Base-by-base conservation (phyloP, 2,113 vertebrate species). In the Pica pica region DNA sequence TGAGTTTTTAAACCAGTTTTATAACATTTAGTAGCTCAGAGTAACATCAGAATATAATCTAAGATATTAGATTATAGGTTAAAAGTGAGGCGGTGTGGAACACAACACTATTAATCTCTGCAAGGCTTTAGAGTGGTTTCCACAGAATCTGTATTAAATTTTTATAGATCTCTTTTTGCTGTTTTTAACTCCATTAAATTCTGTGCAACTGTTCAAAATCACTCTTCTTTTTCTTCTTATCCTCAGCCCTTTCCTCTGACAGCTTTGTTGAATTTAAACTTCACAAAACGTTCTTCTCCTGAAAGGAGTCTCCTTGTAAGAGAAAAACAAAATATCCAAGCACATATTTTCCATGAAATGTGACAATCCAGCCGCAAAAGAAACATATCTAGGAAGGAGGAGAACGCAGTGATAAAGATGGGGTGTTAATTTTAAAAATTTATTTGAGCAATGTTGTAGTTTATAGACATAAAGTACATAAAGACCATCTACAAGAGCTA, bases 131-230 rank as follows among this genome's bases (percentile, higher is more conserved):
- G 71, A 96, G 79, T 77, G 24, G 15, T 73, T 83, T 75, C 53
- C 31, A 75, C 22, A 41, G 37, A 78, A 85, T 82, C 37, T 24
- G 57, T 68, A 93, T 79, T 93, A 82, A 61, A 33, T 93, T 90
- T 91, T 89, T 85, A 89, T 82, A 68, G 52, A 87, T 50, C 19
- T 41, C 7, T 55, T 56, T 82, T 57, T 91, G 59, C 37, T 91
- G 49, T 35, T 94, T 85, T 94, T 70, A 92, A 76, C 61, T 90
- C 41, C 46, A 93, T 92, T 90, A 81, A 87, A 76, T 79, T 94
- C 71, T 87, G 23, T 75, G 47, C 41, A 88, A 77, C 46, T 70
- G 28, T 81, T 81, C 52, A 93, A 77, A 94, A 77, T 4, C 26
- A 53, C 7, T 86, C n/a, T 50, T 79, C 5, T 88, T 80, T 70